These are phyloP conservation scores for Ennomos quercinarius DNA, from an alignment of 2,888 invertebrate species.

Conservation along the genomic window DNA sequence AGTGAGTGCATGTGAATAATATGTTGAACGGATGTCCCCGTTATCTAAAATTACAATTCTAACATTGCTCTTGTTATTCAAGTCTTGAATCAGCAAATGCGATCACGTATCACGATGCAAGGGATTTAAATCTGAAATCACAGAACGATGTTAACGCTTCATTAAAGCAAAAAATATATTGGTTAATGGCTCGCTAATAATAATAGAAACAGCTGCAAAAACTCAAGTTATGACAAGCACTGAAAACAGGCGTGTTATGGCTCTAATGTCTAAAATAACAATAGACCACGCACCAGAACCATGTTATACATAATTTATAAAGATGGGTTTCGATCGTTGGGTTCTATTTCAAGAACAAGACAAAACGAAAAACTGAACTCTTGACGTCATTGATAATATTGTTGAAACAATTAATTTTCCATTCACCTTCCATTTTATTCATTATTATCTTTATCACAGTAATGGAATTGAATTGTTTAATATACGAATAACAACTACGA, in stretches of 20 bases:
- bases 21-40: too few species aligned
- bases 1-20: too few species aligned
- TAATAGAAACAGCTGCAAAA: conserved; percentile 2
- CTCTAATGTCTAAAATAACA: conserved; percentile 11
- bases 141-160: too few species aligned
- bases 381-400: too few species aligned
- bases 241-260: conserved; percentile 12
- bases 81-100: too few species aligned
- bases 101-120: not conserved
- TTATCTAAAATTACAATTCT: not conserved
- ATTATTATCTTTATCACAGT: too few species aligned
- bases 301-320: conserved; percentile 14
- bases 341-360: conserved; percentile 21
- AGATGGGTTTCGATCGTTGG: conserved; percentile 10
- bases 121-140: not conserved
- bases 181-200: not conserved
- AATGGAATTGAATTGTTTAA: too few species aligned
- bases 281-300: conserved; percentile 17
- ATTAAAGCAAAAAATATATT: not conserved
- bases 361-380: not conserved
- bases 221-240: conserved; percentile 11
- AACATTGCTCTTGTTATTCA: too few species aligned
- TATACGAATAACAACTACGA: too few species aligned
- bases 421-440: too few species aligned
- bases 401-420: too few species aligned